Evolutionary conservation across 1,140 invertebrate genomes (phyloP), one percentile per base, ranked within the genome.

Genomic region (Zaprionus capensis): DNA sequence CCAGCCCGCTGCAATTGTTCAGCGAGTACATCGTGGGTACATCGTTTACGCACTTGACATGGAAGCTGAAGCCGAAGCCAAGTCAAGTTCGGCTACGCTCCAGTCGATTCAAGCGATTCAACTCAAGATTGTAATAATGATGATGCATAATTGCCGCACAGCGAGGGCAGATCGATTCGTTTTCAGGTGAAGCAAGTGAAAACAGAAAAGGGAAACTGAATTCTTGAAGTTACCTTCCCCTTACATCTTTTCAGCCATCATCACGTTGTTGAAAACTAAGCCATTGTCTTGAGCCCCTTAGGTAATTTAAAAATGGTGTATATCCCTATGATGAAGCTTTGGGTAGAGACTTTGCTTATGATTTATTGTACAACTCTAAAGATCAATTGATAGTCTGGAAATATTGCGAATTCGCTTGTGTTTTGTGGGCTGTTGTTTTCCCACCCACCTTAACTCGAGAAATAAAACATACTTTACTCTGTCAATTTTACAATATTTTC

Each of bases 1-100:
- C 26, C 72, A 71, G 9, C 9, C 82, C 71, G 76, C 41, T 57
- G 62, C 71, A 76, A 86, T 85, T 82, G 79, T 69, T 61, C 46
- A 12, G 46, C 3, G 46, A 22, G 17, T 22, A 20, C 11, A 34
- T 34, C 31, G 31, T 24, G 46, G 46, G 67, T 77, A 75, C 63
- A 78, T 76, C 73, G 64, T 65, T 71, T 76, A 67, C 67, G 62
- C 67, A 70, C 68, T 79, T 70, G 55, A 73, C 70, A 67, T 70
- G 81, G 67, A 56, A 71, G 63, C 53, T 61, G 68, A 65, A 71
- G 22, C 53, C 26, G 26, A 4, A 26, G 24, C 26, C 20, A 28
- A 28, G 44, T 44, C 41, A n/a, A 58, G 41, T 46, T 46, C 6
- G 6, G 41, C 41, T 17, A 44, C 41, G 41, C 41, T 46, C 41